Conservation (phyloP, 2,797 vertebrate species). For the Sebastes ruberrimus region DNA sequence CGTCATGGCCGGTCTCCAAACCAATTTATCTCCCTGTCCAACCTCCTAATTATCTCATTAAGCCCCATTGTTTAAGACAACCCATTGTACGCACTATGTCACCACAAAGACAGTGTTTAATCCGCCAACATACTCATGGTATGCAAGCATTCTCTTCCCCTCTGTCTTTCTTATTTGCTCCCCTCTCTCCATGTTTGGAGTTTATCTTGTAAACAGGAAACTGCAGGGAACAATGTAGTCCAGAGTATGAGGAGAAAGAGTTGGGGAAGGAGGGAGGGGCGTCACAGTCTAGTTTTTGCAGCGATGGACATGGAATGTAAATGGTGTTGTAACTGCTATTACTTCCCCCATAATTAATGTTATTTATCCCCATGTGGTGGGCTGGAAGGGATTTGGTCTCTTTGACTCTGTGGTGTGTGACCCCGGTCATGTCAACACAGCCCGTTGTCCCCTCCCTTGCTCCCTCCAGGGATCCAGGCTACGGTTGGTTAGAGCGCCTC, state of each 20-base stretch:
- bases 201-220: slow-evolving; percentile 78
- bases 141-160: not conserved
- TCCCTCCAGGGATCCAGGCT: slow-evolving; percentile 21
- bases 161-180: slow-evolving; percentile 2
- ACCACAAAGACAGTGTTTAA: not conserved
- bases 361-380: slow-evolving; percentile 40
- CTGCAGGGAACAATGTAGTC: slow-evolving; percentile 69
- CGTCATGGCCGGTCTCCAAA: slow-evolving; percentile 10
- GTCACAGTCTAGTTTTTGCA: slow-evolving; percentile 10
- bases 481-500: slow-evolving; percentile 28
- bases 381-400: slow-evolving; percentile 59
- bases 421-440: slow-evolving; percentile 65
- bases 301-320: slow-evolving; percentile 64
- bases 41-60: slow-evolving; percentile 32
- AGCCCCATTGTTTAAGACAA: slow-evolving; percentile 26
- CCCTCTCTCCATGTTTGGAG: slow-evolving; percentile 38
- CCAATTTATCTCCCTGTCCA: not conserved
- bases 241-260: slow-evolving; percentile 10
- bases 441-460: slow-evolving; percentile 1
- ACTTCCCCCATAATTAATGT: slow-evolving; percentile 58
- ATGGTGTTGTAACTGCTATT: slow-evolving; percentile 54
- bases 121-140: slow-evolving; percentile 3
- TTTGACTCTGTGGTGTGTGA: slow-evolving; percentile 45
- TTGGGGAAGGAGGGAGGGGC: not conserved
- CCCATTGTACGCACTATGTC: slow-evolving; percentile 27